Base-by-base conservation (phyloP, 2,888 invertebrate species). In the Microctonus hyperodae region DNA sequence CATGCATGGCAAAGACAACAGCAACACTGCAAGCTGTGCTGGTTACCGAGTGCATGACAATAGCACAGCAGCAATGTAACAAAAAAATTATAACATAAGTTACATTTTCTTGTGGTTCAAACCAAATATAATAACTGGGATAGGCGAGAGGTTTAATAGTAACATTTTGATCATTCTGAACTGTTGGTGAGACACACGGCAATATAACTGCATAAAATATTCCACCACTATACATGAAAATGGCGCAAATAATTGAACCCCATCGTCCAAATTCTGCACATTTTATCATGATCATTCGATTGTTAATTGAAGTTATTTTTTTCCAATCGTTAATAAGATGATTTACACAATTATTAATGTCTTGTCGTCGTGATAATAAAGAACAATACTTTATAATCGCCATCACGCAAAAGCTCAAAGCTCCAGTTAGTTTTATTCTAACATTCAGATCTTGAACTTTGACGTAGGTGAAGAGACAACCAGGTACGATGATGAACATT, bases 11-110 rank as follows among this genome's bases (percentile, higher is more conserved):
- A 33, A 75, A 71, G 2, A 76, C 72, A 0, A 78, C 81, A 0
- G 78, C 74, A 1, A 80, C 58, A 20, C 79, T 74, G 59, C 79
- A 80, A 1, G 75, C 70, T 0, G 74, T 68, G 16, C 77, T 70
- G 0, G 77, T 77, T 3, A 79, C 73, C 0, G 78, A 73, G 31
- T 78, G 77, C 6, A 78, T 65, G 1, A 79, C 70, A 51, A 74
- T 75, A 0, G 74, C 78, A 1, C 75, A 72, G 16, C 77, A 37
- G 44, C 69, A 72, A 57, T 81, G 79, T 11, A 70, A 56, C 4
- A 71, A n/a, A n/a, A 78, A 79, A 4, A 79, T 70, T 31, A 79
- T 74, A 55, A 79, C 77, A 66, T 78, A 78, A 20, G 58, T 69
- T 0, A 79, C 79, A 25, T 72, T 79, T 22, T 23, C 64, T 55